phyloP scores from a whole-genome alignment of 2,797 vertebrate species.

The Psittacula echo region DNA sequence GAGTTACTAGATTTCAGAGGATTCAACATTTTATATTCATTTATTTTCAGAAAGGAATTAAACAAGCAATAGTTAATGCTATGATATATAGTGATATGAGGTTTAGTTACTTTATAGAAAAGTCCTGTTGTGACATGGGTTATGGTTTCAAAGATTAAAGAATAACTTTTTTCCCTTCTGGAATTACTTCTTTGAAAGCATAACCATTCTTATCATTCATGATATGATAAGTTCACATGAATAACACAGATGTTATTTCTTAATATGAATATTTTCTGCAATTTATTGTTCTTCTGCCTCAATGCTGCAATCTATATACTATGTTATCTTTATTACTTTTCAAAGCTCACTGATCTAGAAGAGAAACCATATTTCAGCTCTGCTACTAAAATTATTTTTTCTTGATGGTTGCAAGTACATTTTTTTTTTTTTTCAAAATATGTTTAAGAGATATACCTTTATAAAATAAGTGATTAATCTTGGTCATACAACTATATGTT shows the following conservation, averaged over 20 bases:
- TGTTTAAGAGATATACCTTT: neutral
- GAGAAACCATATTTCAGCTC: neutral
- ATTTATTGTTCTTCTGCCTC: neutral
- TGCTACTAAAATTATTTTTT: neutral
- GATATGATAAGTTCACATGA: neutral
- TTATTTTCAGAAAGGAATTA: neutral
- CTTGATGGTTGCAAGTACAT: neutral
- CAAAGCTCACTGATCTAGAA: neutral
- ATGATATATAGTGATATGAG: neutral
- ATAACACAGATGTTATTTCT: neutral
- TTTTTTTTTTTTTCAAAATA: neutral
- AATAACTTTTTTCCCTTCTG: neutral
- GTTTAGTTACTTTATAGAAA: neutral
- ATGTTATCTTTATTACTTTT: neutral
- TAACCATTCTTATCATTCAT: neutral
- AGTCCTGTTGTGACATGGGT: neutral
- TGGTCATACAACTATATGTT: neutral
- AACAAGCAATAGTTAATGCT: neutral
- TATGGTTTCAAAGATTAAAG: neutral
- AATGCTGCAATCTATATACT: neutral
- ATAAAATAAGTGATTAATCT: neutral
- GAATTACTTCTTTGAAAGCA: neutral
- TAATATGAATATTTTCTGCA: neutral
- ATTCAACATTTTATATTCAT: neutral
- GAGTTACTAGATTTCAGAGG: neutral